Percentiles rank a stretch among this genome's conserved stretches.
Evolutionary conservation across 2,797 vertebrate species (phyloP).

Genomic region (Halcyon chelicuti): DNA sequence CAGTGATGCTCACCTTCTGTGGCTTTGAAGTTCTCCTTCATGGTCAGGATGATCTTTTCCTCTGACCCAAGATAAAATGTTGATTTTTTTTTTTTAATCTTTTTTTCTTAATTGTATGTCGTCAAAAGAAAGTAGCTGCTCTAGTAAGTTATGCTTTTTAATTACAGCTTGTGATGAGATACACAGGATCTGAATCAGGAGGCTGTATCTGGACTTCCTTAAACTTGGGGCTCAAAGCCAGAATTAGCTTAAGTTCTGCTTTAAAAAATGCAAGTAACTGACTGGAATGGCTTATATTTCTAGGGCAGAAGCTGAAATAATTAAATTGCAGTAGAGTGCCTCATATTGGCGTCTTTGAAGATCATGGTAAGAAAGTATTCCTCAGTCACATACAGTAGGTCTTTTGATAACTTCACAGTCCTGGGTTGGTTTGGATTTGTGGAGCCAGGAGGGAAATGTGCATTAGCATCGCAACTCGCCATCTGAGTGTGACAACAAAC

Average conservation of each 20-base stretch:
- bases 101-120: not conserved
- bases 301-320: not conserved
- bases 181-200: not conserved
- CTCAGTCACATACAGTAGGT: not conserved
- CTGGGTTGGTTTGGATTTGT: not conserved
- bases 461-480: not conserved
- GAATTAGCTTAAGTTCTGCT: not conserved
- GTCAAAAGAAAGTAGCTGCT: not conserved
- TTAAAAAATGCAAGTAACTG: not conserved
- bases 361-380: not conserved
- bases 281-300: not conserved
- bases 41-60: not conserved
- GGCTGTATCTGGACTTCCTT: not conserved
- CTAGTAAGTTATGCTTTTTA: not conserved
- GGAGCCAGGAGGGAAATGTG: slow-evolving; percentile 18
- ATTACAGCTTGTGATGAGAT: not conserved
- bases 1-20: not conserved
- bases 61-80: not conserved
- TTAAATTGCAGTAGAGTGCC: not conserved
- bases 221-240: not conserved
- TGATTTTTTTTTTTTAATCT: not conserved
- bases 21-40: not conserved
- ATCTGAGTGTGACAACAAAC: slow-evolving; percentile 37
- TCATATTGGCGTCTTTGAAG: not conserved
- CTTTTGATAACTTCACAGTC: slow-evolving; percentile 7